Evolutionary conservation across 2,797 vertebrate genomes (phyloP).

Genomic region (Momotus momota): DNA sequence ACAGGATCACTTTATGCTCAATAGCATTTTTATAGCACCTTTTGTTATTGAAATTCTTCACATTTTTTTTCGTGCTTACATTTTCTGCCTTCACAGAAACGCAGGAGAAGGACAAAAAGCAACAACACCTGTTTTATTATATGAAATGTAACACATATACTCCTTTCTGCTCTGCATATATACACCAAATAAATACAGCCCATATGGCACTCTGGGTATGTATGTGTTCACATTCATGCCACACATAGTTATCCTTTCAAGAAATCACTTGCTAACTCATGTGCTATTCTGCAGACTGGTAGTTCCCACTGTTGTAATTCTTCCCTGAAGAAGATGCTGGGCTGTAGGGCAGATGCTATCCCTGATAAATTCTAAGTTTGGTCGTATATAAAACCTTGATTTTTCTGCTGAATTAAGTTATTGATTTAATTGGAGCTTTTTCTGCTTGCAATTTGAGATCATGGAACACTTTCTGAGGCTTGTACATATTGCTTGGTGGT

Average conservation of each 20-base stretch:
- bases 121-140: conserved; percentile 64
- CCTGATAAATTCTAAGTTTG: not conserved
- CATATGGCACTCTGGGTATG: conserved; percentile 56
- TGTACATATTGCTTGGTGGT: conserved; percentile 34
- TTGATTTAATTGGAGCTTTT: conserved; percentile 47
- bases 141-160: conserved; percentile 40
- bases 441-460: conserved; percentile 37
- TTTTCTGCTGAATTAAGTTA: conserved; percentile 43
- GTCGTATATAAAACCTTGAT: not conserved
- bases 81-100: conserved; percentile 36
- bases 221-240: conserved; percentile 49
- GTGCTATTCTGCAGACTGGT: conserved; percentile 4
- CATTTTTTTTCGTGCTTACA: conserved; percentile 21
- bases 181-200: conserved; percentile 54
- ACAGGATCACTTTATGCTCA: conserved; percentile 1
- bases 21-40: conserved; percentile 55
- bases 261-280: conserved; percentile 55
- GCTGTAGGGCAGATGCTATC: conserved; percentile 53
- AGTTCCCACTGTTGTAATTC: conserved; percentile 26
- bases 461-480: conserved; percentile 20
- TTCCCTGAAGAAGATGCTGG: not conserved
- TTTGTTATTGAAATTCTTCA: conserved; percentile 71
- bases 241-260: conserved; percentile 63
- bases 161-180: conserved; percentile 25
- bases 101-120: conserved; percentile 5